Conservation (phyloP, 2,113 vertebrate genomes). For the Cryptomyrus ogoouensis region DNA sequence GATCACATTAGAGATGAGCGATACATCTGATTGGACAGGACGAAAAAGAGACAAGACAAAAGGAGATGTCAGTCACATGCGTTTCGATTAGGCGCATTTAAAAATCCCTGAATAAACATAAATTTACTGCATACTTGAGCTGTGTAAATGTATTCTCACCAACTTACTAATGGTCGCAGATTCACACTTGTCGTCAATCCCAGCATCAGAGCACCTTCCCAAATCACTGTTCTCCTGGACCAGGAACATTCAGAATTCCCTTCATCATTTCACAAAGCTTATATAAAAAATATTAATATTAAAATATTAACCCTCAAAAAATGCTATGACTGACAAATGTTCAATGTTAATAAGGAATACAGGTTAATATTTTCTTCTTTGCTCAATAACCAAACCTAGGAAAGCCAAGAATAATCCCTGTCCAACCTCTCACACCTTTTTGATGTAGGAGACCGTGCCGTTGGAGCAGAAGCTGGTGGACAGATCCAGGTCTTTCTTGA, state of each 20-base stretch:
- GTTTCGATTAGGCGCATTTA: background rate
- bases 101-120: background rate
- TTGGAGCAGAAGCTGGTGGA: slow-evolving; percentile 87
- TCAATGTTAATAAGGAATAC: background rate
- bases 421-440: slow-evolving; percentile 69
- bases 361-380: background rate
- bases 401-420: background rate
- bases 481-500: slow-evolving; percentile 86
- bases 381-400: background rate
- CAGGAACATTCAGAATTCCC: slow-evolving; percentile 34
- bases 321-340: background rate
- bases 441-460: slow-evolving; percentile 80
- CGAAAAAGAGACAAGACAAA: slow-evolving; percentile 18
- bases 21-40: slow-evolving; percentile 60
- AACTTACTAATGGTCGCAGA: slow-evolving; percentile 80
- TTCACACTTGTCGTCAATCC: slow-evolving; percentile 94
- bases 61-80: background rate
- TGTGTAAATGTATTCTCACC: background rate
- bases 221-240: slow-evolving; percentile 84
- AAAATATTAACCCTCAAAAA: background rate
- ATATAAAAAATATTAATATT: background rate
- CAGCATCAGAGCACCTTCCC: slow-evolving; percentile 91
- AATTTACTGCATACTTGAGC: background rate
- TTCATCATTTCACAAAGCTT: background rate
- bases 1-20: slow-evolving; percentile 83